A percentile compares a stretch with the other conserved stretches of the same genome.
phyloP scores from a whole-genome alignment of 2,888 invertebrate genomes.

The Suillia variegata region DNA sequence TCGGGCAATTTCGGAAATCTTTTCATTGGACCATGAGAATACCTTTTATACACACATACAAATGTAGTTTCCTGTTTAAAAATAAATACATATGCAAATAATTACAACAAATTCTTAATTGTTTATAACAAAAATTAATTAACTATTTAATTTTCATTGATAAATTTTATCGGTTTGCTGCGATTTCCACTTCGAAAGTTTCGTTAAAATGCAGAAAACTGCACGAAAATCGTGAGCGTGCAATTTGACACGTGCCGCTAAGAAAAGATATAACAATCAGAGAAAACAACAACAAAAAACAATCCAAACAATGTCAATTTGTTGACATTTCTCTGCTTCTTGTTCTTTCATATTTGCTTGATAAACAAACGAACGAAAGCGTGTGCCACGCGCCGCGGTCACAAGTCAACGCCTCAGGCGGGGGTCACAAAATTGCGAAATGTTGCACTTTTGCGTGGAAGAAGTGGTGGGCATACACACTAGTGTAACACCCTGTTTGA shows the following conservation, averaged over 20 bases:
- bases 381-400: neutral
- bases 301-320: neutral
- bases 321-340: neutral
- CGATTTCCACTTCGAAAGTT: too few species aligned
- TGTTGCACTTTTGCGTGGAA: neutral
- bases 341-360: too few species aligned
- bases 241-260: neutral
- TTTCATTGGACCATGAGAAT: constrained; percentile 28
- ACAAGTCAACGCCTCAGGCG: neutral
- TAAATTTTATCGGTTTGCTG: too few species aligned
- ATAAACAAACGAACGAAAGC: too few species aligned
- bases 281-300: neutral
- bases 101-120: too few species aligned
- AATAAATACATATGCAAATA: too few species aligned
- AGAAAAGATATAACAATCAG: neutral
- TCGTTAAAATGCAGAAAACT: neutral
- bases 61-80: too few species aligned
- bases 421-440: neutral
- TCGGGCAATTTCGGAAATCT: constrained; percentile 39
- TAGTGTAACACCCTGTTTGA: neutral
- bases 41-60: too few species aligned
- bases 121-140: too few species aligned
- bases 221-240: neutral
- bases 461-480: neutral
- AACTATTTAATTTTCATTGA: too few species aligned